These are phyloP conservation scores for Nothocercus julius DNA, from an alignment of 2,113 vertebrate genomes.

Conservation along the genomic window DNA sequence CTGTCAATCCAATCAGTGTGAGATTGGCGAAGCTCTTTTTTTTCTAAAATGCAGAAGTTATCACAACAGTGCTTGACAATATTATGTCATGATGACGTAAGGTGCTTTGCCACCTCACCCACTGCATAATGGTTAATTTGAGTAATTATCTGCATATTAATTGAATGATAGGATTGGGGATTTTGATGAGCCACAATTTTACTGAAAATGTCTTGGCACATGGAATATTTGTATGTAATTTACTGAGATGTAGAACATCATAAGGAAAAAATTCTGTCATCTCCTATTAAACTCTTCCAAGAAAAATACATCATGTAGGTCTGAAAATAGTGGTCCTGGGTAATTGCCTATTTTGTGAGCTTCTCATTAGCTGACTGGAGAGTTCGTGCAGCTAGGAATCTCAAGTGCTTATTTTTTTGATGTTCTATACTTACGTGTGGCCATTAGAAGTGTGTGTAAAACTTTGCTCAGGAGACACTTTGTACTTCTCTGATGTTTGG, in stretches of 20 bases:
- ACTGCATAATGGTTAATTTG: constrained; percentile 40
- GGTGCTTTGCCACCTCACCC: constrained; percentile 60
- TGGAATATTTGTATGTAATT: constrained; percentile 19
- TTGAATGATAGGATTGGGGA: constrained; percentile 14
- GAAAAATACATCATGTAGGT: constrained; percentile 33
- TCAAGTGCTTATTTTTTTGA: constrained; percentile 8
- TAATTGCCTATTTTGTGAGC: neutral
- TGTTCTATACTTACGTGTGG: constrained; percentile 25
- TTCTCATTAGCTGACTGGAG: constrained; percentile 36
- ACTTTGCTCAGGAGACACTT: constrained; percentile 43
- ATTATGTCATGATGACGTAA: constrained; percentile 63
- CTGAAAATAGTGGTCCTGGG: constrained; percentile 40
- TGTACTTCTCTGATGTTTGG: constrained; percentile 46
- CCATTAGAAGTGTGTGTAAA: constrained; percentile 15
- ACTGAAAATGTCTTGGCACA: neutral
- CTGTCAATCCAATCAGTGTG: constrained; percentile 52
- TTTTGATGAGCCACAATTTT: constrained; percentile 43
- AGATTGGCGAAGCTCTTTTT: constrained; percentile 47
- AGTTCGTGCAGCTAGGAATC: neutral
- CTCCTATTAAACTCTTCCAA: constrained; percentile 52
- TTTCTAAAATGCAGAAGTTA: constrained; percentile 43
- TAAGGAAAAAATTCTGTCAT: constrained; percentile 20
- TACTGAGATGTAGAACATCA: constrained; percentile 16
- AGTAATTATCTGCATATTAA: constrained; percentile 17
- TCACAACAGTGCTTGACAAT: constrained; percentile 53